A percentile compares a stretch with the other conserved stretches of the same genome.
Evolutionary conservation across 2,888 invertebrate genomes (phyloP).

Genomic region (Actias luna): DNA sequence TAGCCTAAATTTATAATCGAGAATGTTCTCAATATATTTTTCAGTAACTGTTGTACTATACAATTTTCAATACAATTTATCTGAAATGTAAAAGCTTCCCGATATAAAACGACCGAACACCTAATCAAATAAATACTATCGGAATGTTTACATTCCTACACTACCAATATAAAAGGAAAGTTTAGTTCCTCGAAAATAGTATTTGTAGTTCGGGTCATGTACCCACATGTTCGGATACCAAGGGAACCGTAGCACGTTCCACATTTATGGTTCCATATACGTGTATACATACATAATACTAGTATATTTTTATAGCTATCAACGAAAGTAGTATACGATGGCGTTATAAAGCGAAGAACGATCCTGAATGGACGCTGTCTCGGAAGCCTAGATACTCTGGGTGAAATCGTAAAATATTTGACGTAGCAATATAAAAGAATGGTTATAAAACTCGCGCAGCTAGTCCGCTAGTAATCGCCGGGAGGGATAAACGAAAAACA

Average conservation of each 20-base stretch:
- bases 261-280: slow-evolving; percentile 43
- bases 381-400: slow-evolving; percentile 16
- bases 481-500: slow-evolving; percentile 7
- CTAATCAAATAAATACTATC: slow-evolving; percentile 46
- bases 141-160: slow-evolving; percentile 44
- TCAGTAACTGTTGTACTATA: neutral
- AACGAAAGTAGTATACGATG: slow-evolving; percentile 1
- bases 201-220: slow-evolving; percentile 37
- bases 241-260: slow-evolving; percentile 52
- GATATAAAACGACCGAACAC: slow-evolving; percentile 22
- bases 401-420: slow-evolving; percentile 22
- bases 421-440: slow-evolving; percentile 46
- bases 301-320: neutral
- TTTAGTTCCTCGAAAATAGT: slow-evolving; percentile 48
- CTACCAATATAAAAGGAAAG: slow-evolving; percentile 49
- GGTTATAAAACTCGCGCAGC: slow-evolving; percentile 52
- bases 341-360: slow-evolving; percentile 7
- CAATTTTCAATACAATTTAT: neutral
- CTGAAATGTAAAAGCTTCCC: slow-evolving; percentile 12
- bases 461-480: slow-evolving; percentile 42
- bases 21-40: neutral
- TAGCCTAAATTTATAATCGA: neutral
- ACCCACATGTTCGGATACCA: slow-evolving; percentile 36
- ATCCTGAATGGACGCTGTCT: slow-evolving; percentile 6
- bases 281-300: slow-evolving; percentile 1